Percentiles rank a stretch among this genome's conserved stretches.
These are phyloP conservation scores for Sesamia nonagrioides DNA, from an alignment of 1,140 invertebrate species.

Conservation along the genomic window DNA sequence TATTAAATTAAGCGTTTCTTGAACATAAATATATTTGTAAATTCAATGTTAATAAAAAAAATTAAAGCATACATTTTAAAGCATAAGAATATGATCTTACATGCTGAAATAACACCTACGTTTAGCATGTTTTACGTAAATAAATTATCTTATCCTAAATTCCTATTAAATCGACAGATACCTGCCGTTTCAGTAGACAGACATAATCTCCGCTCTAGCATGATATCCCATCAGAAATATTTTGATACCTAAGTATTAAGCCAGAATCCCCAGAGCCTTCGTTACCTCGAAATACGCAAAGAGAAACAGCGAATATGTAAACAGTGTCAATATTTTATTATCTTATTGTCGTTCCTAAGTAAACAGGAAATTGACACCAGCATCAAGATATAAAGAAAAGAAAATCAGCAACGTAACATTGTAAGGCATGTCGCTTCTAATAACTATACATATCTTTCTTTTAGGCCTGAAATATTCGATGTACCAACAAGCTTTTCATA, in stretches of 20 bases:
- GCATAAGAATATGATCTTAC: too few species aligned
- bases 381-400: constrained; percentile 24
- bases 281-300: constrained; percentile 45
- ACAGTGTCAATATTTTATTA: constrained; percentile 43
- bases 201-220: constrained; percentile 51
- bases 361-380: constrained; percentile 37
- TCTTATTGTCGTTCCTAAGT: constrained; percentile 25
- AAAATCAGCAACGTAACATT: constrained; percentile 8
- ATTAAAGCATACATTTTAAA: too few species aligned
- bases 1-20: too few species aligned
- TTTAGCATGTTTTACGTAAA: too few species aligned
- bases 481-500: constrained; percentile 11
- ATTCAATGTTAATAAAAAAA: too few species aligned
- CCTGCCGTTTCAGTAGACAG: constrained; percentile 21
- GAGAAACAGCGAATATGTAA: constrained; percentile 21
- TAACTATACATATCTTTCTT: neutral
- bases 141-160: too few species aligned
- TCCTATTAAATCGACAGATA: constrained; percentile 6
- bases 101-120: too few species aligned
- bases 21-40: too few species aligned
- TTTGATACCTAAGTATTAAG: constrained; percentile 53
- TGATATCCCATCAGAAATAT: constrained; percentile 56
- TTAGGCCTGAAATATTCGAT: neutral
- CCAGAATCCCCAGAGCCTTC: constrained; percentile 39
- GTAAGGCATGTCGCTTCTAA: too few species aligned